Evolutionary conservation across 2,888 invertebrate species (phyloP).

Genomic region (Fragum fragum): DNA sequence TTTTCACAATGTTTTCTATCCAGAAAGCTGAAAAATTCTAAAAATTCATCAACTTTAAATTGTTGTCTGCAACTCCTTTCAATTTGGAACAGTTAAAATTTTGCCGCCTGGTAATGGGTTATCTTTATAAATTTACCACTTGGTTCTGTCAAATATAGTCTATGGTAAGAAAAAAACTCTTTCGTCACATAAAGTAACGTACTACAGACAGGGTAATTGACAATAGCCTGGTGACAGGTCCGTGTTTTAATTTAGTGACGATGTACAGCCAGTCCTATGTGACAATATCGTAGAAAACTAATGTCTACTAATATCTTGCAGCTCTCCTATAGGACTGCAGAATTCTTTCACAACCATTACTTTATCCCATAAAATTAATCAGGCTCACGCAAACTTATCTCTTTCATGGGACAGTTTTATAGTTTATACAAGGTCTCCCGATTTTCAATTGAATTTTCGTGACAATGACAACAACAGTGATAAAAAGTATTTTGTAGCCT

Average conservation of each 20-base stretch:
- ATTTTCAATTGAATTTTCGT: slow-evolving; percentile 61
- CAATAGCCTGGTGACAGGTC: slow-evolving; percentile 18
- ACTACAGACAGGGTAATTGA: neutral
- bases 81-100: no score
- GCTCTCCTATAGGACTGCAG: slow-evolving; percentile 41
- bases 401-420: slow-evolving; percentile 62
- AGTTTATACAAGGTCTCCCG: slow-evolving; percentile 57
- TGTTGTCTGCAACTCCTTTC: no score
- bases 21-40: no score
- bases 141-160: no score
- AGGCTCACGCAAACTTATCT: slow-evolving; percentile 49
- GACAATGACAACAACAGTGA: slow-evolving; percentile 48
- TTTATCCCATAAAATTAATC: slow-evolving; percentile 64
- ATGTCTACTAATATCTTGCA: slow-evolving; percentile 54
- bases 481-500: neutral
- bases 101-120: no score
- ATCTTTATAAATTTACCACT: no score
- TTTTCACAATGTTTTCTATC: no score
- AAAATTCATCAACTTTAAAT: no score
- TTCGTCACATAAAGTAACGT: no score
- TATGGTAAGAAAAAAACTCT: no score
- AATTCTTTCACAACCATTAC: slow-evolving; percentile 52
- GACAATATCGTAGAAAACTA: slow-evolving; percentile 60
- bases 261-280: slow-evolving; percentile 32
- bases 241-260: slow-evolving; percentile 28